A percentile compares a stretch with the other conserved stretches of the same genome.
Conservation (phyloP, 2,113 vertebrate species). For the Donacobius atricapilla region DNA sequence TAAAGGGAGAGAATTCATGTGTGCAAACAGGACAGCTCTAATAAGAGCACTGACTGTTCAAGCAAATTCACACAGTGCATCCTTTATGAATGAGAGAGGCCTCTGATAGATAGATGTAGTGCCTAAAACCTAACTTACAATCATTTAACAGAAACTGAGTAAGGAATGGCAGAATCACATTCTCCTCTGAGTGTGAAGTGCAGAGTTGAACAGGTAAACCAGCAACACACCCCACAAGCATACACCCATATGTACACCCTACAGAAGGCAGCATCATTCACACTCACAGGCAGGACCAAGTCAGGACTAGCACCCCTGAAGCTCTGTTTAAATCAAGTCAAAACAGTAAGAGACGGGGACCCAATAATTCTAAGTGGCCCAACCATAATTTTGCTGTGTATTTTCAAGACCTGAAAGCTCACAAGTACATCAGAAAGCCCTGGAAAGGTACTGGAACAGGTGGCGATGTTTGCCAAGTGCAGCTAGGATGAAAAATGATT, state of each 20-base stretch:
- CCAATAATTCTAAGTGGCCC: not conserved
- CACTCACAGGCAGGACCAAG: not conserved
- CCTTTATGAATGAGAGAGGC: not conserved
- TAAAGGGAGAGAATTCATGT: not conserved
- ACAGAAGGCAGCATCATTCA: not conserved
- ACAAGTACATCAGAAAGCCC: not conserved
- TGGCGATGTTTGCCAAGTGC: slow-evolving; percentile 6
- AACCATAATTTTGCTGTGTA: not conserved
- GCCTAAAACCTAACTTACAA: not conserved
- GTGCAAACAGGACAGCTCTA: not conserved
- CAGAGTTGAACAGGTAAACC: not conserved
- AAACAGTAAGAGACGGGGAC: not conserved
- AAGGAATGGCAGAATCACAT: not conserved
- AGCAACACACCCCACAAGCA: not conserved
- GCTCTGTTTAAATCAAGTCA: not conserved
- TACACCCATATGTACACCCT: not conserved
- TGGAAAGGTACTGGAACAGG: not conserved
- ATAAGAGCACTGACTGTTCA: not conserved
- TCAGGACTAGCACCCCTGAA: not conserved
- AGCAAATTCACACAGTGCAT: not conserved
- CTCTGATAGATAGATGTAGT: not conserved
- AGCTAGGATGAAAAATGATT: not conserved
- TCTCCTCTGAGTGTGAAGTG: accelerated
- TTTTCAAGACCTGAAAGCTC: not conserved
- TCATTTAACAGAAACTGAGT: not conserved